These are phyloP conservation scores for Merops nubicus DNA, from an alignment of 2,113 vertebrate genomes.

Conservation along the genomic window DNA sequence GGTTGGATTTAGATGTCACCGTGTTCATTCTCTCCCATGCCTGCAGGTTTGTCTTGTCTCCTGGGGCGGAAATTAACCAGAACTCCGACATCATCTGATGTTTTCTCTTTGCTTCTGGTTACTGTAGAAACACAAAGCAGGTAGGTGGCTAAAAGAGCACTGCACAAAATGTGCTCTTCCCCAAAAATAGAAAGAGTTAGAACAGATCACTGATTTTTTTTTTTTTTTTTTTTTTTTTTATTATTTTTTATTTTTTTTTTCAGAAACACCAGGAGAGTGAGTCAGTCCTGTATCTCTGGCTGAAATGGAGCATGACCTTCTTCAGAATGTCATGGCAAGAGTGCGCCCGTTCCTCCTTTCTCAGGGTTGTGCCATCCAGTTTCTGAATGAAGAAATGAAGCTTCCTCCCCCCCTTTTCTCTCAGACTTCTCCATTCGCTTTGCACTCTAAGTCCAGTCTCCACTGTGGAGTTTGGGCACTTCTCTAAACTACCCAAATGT, in stretches of 20 bases:
- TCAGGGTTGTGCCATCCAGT: background rate
- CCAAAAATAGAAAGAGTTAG: background rate
- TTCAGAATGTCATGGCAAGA: background rate
- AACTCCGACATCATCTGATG: conserved; percentile 85
- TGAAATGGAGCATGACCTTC: conserved; percentile 56
- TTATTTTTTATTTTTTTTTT: too few relatives aligned
- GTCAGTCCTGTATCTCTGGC: background rate
- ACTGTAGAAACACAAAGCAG: conserved; percentile 33
- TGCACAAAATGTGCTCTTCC: background rate
- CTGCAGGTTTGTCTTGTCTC: conserved; percentile 87
- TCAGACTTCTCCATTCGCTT: background rate
- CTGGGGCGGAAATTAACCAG: conserved; percentile 92
- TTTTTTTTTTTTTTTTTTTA: too few relatives aligned
- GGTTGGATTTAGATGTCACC: conserved; percentile 83
- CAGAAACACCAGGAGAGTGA: background rate
- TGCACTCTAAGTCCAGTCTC: fast-evolving
- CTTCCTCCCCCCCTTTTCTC: conserved; percentile 14
- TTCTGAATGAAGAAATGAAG: background rate
- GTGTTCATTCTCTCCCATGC: conserved; percentile 88
- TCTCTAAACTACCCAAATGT: background rate
- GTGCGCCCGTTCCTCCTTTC: background rate
- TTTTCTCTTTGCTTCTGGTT: background rate
- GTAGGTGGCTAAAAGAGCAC: background rate
- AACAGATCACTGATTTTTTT: background rate
- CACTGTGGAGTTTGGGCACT: fast-evolving